Conservation (phyloP, 1,140 invertebrate genomes). For the Leptopilina clavipes region DNA sequence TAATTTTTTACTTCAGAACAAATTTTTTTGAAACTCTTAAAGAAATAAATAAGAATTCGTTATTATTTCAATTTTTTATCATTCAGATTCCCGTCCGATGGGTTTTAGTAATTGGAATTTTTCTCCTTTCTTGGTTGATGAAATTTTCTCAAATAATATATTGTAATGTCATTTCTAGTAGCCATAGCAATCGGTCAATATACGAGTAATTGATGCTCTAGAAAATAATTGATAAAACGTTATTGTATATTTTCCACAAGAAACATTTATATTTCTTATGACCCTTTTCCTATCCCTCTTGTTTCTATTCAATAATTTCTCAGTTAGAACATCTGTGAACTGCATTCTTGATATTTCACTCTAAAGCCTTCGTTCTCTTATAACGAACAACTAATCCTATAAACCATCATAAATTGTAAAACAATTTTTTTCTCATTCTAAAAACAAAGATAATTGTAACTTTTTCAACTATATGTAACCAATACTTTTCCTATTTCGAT, state of each 20-base stretch:
- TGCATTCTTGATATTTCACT: slow-evolving; percentile 8
- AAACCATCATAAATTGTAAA: not conserved
- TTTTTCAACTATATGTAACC: too few relatives aligned
- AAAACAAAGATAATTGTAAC: too few relatives aligned
- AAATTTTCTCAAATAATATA: not conserved
- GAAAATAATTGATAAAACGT: slow-evolving; percentile 41
- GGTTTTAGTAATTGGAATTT: too few relatives aligned
- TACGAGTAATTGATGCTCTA: slow-evolving; percentile 27
- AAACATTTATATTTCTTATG: not conserved
- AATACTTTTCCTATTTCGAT: too few relatives aligned
- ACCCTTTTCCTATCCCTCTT: not conserved
- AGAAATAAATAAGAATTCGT: too few relatives aligned
- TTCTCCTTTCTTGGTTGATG: too few relatives aligned
- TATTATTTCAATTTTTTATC: too few relatives aligned
- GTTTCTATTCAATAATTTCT: not conserved
- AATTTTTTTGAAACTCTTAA: too few relatives aligned
- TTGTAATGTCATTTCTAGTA: slow-evolving; percentile 39
- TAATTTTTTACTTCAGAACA: too few relatives aligned
- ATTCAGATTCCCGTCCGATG: too few relatives aligned
- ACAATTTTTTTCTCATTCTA: too few relatives aligned
- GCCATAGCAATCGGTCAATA: slow-evolving; percentile 41
- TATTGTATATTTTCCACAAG: slow-evolving; percentile 11
- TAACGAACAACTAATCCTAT: not conserved
- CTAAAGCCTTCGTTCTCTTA: not conserved
- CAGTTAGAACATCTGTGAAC: not conserved